These are phyloP conservation scores for Xiphorhynchus elegans DNA, from an alignment of 2,113 vertebrate species.

Conservation along the genomic window DNA sequence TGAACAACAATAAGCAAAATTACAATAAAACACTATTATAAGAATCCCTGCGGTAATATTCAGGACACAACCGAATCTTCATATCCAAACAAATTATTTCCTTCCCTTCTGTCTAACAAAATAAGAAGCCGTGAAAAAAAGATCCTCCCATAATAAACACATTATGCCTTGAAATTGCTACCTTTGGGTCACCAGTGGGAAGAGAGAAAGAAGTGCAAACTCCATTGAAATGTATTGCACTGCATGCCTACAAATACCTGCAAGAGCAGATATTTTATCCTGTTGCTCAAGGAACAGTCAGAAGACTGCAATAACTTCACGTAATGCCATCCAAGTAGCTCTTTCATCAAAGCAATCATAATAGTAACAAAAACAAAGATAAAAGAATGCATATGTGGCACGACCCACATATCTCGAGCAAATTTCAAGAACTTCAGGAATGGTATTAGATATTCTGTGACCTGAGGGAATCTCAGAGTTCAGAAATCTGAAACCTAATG, in stretches of 20 bases:
- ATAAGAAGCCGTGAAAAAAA: rapidly evolving
- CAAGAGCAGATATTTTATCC: neutral
- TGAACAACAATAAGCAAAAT: neutral
- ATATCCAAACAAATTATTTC: neutral
- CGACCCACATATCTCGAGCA: neutral
- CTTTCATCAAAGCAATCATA: neutral
- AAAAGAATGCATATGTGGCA: neutral
- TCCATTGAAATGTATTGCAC: neutral
- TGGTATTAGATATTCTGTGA: neutral
- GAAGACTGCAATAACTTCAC: neutral
- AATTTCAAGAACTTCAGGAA: neutral
- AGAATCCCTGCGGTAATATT: neutral
- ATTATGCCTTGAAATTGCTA: neutral
- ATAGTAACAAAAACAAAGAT: neutral
- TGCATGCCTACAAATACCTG: neutral
- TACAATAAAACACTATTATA: neutral
- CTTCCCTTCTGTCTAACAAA: neutral
- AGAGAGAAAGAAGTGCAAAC: neutral
- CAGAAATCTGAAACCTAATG: neutral
- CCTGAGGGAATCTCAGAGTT: neutral
- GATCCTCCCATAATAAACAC: rapidly evolving
- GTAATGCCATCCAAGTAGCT: neutral
- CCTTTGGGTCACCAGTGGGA: neutral
- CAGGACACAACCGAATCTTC: neutral
- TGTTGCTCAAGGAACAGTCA: neutral